Evolutionary conservation across 1,140 invertebrate genomes (phyloP), one percentile per base, ranked within the genome.

Genomic region (Drosophila yakuba): DNA sequence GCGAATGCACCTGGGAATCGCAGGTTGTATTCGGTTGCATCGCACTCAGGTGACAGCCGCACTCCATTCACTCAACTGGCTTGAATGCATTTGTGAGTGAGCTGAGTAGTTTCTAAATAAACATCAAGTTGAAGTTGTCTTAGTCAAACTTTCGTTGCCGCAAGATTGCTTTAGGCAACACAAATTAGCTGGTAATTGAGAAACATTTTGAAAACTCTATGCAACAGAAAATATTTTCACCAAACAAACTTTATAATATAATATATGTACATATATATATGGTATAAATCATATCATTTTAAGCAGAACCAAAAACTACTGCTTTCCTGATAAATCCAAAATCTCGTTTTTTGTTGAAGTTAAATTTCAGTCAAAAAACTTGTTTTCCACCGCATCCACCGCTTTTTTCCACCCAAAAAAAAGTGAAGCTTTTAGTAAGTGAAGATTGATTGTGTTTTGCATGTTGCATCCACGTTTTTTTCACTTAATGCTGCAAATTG

Each of bases 1-100:
- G 50, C 43, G 56, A 32, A 14, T 41, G 57, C 50, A 77, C 71
- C 50, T 77, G 63, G 63, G 55, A 54, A 23, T 50, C 2, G 44
- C 12, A 7, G 72, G 55, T 51, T 38, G 23, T 76, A 50, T 59
- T 76, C 38, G 61, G 17, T 74, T 51, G 38, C 38, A 51, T 51
- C 28, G 7, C n/a, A 32, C 10, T n/a, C 6, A 25, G 39, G 36
- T 38, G 66, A 20, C 36, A 62, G 39, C n/a, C 12, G 14, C 17
- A 45, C 5, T 41, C 2, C 2, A 23, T 17, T 67, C 35, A 32
- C 36, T n/a, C 59, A 39, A 14, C 59, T 23, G 35, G 15, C 63
- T 14, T 17, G 25, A 32, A 32, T 32, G 11, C 43, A 43, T 43
- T 60, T 35, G 55, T 43, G 38, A 56, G 36, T 32, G 14, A 35